Evolutionary conservation across 2,113 vertebrate genomes (phyloP).

Genomic region (Cettia cetti): DNA sequence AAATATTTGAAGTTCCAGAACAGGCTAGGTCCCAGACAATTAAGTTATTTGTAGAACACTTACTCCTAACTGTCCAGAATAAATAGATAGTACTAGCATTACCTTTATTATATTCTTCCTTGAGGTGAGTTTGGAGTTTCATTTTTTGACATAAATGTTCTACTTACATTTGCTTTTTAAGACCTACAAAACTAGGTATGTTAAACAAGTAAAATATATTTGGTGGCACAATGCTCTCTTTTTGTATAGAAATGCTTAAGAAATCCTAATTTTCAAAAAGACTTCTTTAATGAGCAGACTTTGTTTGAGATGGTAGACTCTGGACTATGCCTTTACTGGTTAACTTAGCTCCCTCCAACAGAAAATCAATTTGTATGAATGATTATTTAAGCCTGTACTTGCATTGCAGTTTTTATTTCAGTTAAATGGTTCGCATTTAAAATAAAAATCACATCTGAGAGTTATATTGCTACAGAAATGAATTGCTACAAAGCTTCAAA

Average conservation of each 20-base stretch:
- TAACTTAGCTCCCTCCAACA: not conserved
- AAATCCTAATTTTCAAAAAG: not conserved
- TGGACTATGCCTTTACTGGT: not conserved
- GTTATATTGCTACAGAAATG: not conserved
- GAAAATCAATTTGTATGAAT: not conserved
- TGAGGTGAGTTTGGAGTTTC: not conserved
- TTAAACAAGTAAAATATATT: not conserved
- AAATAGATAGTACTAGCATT: not conserved
- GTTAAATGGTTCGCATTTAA: not conserved
- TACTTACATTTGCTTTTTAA: not conserved
- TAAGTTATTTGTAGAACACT: not conserved
- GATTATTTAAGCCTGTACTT: not conserved
- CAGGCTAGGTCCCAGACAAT: not conserved
- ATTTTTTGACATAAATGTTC: not conserved
- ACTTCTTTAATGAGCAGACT: not conserved
- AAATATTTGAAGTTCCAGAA: not conserved
- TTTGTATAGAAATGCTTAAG: not conserved
- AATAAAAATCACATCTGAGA: not conserved
- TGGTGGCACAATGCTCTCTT: not conserved
- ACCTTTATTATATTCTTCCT: not conserved
- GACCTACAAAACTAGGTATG: not conserved
- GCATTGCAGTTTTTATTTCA: not conserved
- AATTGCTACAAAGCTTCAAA: not conserved
- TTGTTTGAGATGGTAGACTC: not conserved
- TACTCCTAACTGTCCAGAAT: not conserved